phyloP scores from a whole-genome alignment of 2,797 vertebrate species.

The Anomalospiza imberbis region DNA sequence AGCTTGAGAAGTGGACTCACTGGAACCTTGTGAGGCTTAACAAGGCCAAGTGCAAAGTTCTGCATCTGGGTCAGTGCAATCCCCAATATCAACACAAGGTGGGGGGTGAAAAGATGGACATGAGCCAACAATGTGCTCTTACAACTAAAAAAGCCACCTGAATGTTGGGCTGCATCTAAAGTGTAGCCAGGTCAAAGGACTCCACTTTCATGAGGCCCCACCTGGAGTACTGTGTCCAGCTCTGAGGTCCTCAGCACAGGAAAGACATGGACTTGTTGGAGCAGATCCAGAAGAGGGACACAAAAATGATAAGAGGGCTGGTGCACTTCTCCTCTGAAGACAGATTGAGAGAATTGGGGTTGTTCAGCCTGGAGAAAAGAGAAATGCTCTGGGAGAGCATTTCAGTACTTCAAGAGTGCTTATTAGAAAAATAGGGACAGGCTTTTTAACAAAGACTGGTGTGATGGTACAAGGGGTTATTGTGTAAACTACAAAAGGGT shows the following conservation, averaged over 20 bases:
- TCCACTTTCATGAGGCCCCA: fast-evolving
- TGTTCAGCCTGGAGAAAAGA: neutral
- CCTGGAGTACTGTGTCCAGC: too few relatives aligned
- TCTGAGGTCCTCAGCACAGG: neutral
- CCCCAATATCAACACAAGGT: fast-evolving
- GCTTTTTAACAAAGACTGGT: neutral
- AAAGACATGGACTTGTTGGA: neutral
- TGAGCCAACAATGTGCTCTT: neutral
- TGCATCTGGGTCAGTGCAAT: neutral
- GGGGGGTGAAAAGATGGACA: neutral
- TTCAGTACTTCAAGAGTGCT: neutral
- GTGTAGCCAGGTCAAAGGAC: neutral
- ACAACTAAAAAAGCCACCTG: neutral
- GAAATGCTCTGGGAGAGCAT: neutral
- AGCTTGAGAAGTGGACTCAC: neutral
- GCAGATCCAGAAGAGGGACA: neutral
- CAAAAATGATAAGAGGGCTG: neutral
- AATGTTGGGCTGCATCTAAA: neutral
- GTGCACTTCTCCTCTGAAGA: neutral
- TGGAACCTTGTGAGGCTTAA: neutral
- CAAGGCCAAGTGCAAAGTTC: neutral
- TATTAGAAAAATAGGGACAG: neutral
- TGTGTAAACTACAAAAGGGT: neutral
- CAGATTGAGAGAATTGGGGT: neutral
- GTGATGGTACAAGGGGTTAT: neutral